Evolutionary conservation across 2,888 invertebrate species (phyloP), one percentile per base, ranked within the genome.

Genomic region (Beris morrisii): DNA sequence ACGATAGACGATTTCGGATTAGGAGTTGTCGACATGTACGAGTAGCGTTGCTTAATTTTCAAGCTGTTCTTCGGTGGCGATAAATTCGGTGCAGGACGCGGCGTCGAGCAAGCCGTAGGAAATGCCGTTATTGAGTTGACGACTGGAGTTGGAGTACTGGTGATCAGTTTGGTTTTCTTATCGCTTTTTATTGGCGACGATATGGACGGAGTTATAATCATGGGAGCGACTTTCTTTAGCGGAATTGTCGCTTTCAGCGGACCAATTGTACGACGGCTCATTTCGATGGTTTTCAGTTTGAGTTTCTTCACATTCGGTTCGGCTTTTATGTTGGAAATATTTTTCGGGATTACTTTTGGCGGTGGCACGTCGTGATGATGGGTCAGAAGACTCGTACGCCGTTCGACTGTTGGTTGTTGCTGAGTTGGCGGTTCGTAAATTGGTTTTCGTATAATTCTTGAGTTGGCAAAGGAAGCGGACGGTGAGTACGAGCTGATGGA

Each of bases 191-290:
- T 68, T 5, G 73, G 70, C 5, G 72, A 68, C 9, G 71, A 69
- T 3, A 65, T 70, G 11, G 70, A 70, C 31, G 71, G 69, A 58
- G 72, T 74, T 2, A 73, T 56, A 12, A 69, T 54, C 70, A 72
- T 72, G 0, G 74, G 73, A 6, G 72, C 71, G 6, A 74, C 72
- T 44, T 73, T 75, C 52, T 73, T 75, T 1, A 75, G 67, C 1
- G 75, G 75, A 53, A 75, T 70, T 5, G 74, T 73, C 9, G 75
- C 75, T 59, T 74, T 75, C 45, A 75, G 57, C 5, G 75, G 75
- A 15, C 70, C 74, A 7, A 67, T 66, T 4, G 72, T 71, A 53
- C 73, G 72, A n/a, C 72, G 67, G 28, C 28, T 72, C 72, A 30
- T 70, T 70, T 22, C 72, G 50, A 56, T 72, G 64, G 4, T 68